Evolutionary conservation across 2,113 vertebrate species (phyloP), one percentile per base, ranked within the genome.

Genomic region (Stigmatopora argus): DNA sequence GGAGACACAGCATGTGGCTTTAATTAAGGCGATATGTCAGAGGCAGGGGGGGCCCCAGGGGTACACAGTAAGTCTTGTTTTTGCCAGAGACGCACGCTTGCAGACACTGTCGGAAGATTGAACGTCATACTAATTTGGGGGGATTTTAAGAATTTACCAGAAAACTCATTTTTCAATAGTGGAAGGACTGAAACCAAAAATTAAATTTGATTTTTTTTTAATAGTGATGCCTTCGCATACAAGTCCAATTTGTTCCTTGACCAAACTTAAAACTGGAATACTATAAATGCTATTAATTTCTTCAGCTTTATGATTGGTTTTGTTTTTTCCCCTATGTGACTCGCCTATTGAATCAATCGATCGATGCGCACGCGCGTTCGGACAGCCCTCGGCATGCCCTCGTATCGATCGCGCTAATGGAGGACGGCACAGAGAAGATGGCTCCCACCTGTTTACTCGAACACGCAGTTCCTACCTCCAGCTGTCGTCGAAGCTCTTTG

Each of bases 401-500:
- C 64, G 47, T 41, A 65, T 67, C 66, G 45, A 66, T 67, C 67
- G 35, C 52, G 3, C 21, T 85, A 83, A 85, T 81, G 69, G 77
- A 72, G 69, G 73, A 64, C 73, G 78, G 82, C 83, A 78, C 65
- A n/a, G 41, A 74, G 76, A 85, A 84, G 84, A 87, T 75, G 52
- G 75, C 62, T 62, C 31, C 46, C 81, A 82, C 72, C 75, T 78
- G 70, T 62, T 67, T 71, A 55, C 47, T 52, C 13, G 26, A 45
- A 31, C 7, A 19, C 48, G n/a, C 48, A 53, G 23, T 23, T 74
- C 93, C 88, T 87, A 97, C 97, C 91, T 94, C 90, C 47, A 94
- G 89, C 81, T 96, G 95, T 58, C 75, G 89, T 65, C 90, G 90
- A 70, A 98, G 91, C 45, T 95, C 92, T 66, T 88, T 88, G 65